Evolutionary conservation across 2,888 invertebrate genomes (phyloP), one percentile per base, ranked within the genome.

Genomic region (Griposia aprilina): DNA sequence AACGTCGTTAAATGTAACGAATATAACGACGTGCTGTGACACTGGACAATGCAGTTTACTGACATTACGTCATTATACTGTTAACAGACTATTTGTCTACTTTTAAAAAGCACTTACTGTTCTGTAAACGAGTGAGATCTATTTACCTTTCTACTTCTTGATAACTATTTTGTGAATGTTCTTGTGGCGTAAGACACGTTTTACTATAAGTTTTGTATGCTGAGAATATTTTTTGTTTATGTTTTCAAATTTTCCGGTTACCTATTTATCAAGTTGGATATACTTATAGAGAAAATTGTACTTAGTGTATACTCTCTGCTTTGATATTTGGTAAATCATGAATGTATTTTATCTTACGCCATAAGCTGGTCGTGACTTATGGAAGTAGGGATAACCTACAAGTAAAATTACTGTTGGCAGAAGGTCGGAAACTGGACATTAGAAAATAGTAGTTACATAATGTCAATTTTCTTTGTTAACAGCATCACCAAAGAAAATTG

Each of bases 81-180:
- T 74, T 74, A 75, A 63, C 41, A 73, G 72, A 86, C 74, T 62
- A 83, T 65, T 63, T 76, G 60, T 87, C 72, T 80, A 80, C 67
- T 68, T 73, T 74, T 84, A 50, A 48, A 17, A 78, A 84, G 66
- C 80, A 87, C 81, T 84, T 73, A 78, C 57, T 84, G 73, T 79
- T 87, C 71, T 69, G 36, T 72, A 80, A 84, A 77, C 65, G 67
- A 83, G 74, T 84, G 87, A 84, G 76, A 84, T 78, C 59, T 83
- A 78, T 74, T 83, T 71, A 83, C 41, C 59, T 85, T 71, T 81
- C 67, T 86, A 83, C 78, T 84, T 76, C 87, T 84, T 80, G 67
- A 84, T 68, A 76, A 70, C 57, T 68, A 70, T 87, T 80, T 75
- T 76, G 63, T 84, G 55, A 57, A 60, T 68, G 6, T 70, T 26